Evolutionary conservation across 2,797 vertebrate species (phyloP).

Genomic region (Characodon lateralis): DNA sequence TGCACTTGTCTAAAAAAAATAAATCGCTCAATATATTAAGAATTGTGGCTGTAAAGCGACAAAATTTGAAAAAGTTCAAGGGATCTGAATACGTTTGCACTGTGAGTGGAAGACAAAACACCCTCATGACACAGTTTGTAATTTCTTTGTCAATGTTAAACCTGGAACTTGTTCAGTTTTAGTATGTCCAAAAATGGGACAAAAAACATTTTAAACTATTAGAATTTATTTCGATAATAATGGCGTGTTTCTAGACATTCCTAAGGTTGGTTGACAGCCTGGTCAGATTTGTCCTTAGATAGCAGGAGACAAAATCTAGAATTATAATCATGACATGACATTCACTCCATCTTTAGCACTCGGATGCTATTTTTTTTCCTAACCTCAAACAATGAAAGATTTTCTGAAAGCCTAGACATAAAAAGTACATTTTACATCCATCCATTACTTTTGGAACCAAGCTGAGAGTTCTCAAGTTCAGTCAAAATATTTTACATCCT

Average conservation of each 20-base stretch:
- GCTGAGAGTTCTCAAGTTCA: conserved; percentile 43
- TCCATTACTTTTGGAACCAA: conserved; percentile 64
- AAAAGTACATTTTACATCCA: conserved; percentile 60
- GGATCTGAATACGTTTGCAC: too few species aligned
- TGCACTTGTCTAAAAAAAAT: neutral
- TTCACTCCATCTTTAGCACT: conserved; percentile 47
- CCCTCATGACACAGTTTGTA: conserved; percentile 12
- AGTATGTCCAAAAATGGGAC: neutral
- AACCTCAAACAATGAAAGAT: conserved; percentile 48
- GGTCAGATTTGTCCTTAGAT: conserved; percentile 25
- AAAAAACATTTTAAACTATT: conserved; percentile 10
- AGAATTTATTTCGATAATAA: neutral
- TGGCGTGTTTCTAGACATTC: conserved; percentile 3
- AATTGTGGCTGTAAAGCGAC: too few species aligned
- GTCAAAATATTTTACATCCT: conserved; percentile 59
- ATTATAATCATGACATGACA: conserved; percentile 51
- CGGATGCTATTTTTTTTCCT: conserved; percentile 50
- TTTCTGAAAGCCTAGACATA: conserved; percentile 46
- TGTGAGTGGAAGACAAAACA: conserved; percentile 32
- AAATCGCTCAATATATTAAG: too few species aligned
- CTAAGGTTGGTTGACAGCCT: conserved; percentile 22
- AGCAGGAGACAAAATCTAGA: conserved; percentile 37
- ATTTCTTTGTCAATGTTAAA: conserved; percentile 28
- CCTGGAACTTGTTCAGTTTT: neutral
- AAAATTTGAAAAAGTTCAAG: too few species aligned